Evolutionary conservation across 2,113 vertebrate genomes (phyloP).

Genomic region (Butastur rufipennis): DNA sequence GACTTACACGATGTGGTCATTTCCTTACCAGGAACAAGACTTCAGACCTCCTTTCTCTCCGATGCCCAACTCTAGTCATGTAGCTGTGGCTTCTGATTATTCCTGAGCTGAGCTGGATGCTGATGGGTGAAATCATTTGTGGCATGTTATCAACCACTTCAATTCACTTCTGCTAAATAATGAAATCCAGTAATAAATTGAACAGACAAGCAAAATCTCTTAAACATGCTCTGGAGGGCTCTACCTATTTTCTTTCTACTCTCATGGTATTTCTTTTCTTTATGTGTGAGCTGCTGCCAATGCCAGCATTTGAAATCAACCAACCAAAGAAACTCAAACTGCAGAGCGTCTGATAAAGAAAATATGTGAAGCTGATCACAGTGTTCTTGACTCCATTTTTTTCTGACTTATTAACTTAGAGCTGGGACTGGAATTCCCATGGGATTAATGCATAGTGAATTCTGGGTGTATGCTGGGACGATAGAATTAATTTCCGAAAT

Average conservation of each 20-base stretch:
- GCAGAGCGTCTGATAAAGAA: neutral
- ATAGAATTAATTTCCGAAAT: neutral
- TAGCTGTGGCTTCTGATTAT: neutral
- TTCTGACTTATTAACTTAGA: neutral
- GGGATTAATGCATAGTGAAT: neutral
- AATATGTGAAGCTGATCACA: neutral
- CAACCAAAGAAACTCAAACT: neutral
- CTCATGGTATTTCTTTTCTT: neutral
- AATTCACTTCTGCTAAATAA: conserved; percentile 31
- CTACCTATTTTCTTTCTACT: conserved; percentile 12
- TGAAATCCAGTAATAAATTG: conserved; percentile 40
- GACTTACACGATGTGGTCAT: neutral
- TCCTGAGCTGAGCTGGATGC: neutral
- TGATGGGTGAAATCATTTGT: conserved; percentile 13
- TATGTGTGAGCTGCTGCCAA: neutral
- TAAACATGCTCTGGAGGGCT: neutral
- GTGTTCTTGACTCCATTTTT: neutral
- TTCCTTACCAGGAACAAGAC: neutral
- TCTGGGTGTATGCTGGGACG: neutral
- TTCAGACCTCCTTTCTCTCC: neutral
- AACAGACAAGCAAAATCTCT: conserved; percentile 33
- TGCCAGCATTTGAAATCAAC: conserved; percentile 3
- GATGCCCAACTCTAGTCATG: neutral
- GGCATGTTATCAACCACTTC: conserved; percentile 15
- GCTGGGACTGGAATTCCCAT: neutral